Conservation (phyloP, 2,113 vertebrate genomes). For the Pachycephala philippinensis region DNA sequence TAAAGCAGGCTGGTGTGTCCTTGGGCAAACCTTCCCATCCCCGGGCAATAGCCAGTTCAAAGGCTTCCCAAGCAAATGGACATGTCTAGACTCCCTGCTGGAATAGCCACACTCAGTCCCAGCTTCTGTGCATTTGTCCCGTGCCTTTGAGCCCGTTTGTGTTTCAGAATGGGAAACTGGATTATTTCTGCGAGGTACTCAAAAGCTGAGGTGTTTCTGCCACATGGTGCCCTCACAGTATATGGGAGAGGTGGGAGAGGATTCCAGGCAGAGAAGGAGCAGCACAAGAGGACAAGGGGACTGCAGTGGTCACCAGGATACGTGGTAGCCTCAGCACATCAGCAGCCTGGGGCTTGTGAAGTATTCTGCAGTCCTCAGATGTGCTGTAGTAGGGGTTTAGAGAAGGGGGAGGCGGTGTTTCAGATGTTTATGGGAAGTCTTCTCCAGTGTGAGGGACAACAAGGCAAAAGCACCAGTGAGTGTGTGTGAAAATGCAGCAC, state of each 20-base stretch:
- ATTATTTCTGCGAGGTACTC: neutral
- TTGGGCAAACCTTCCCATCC: neutral
- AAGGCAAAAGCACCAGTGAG: neutral
- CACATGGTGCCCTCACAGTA: neutral
- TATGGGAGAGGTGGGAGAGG: neutral
- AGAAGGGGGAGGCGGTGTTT: neutral
- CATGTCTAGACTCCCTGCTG: accelerated
- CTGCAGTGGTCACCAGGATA: neutral
- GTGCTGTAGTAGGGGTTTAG: neutral
- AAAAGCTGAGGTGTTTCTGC: neutral
- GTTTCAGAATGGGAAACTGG: neutral
- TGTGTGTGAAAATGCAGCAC: neutral
- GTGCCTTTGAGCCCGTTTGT: neutral
- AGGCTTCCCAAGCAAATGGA: neutral
- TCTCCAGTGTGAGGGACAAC: neutral
- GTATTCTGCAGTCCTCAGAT: neutral
- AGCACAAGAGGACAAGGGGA: neutral
- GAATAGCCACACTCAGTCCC: neutral
- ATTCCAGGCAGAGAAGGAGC: neutral
- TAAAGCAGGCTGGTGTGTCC: neutral
- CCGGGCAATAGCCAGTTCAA: neutral
- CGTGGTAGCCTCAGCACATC: accelerated
- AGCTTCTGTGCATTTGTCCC: neutral
- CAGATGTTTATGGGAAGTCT: neutral
- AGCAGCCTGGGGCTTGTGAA: neutral